Percentiles rank a stretch among this genome's conserved stretches.
Conservation (phyloP, 64 coral and sea anemone genomes). For the Montipora foliosa region DNA sequence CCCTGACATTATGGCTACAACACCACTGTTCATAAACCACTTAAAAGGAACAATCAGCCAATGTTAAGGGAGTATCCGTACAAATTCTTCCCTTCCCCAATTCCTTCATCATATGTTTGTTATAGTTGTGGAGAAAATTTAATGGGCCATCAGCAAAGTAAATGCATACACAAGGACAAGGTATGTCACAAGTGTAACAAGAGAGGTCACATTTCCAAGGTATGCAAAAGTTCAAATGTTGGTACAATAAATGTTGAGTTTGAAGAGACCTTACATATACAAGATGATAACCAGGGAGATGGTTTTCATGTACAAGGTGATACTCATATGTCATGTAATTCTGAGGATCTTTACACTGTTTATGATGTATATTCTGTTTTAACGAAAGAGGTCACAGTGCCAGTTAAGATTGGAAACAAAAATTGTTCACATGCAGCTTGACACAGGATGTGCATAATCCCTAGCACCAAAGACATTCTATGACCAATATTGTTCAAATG, state of each 20-base stretch:
- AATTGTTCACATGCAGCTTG: neutral
- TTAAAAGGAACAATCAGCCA: too few relatives aligned
- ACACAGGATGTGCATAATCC: conserved; percentile 32
- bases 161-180: conserved; percentile 45
- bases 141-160: neutral
- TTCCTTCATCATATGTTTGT: too few relatives aligned
- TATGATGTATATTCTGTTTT: conserved; percentile 18
- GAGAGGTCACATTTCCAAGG: conserved; percentile 35
- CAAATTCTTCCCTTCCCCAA: too few relatives aligned
- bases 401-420: conserved; percentile 46
- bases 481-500: conserved; percentile 17
- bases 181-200: conserved; percentile 44
- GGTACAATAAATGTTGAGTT: conserved; percentile 21
- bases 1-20: too few relatives aligned
- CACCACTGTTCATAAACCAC: too few relatives aligned
- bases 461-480: conserved; percentile 59
- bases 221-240: conserved; percentile 30
- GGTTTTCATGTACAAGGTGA: too few relatives aligned
- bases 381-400: conserved; percentile 59
- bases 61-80: too few relatives aligned
- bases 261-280: neutral
- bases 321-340: neutral
- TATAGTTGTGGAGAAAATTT: conserved; percentile 37
- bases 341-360: neutral
- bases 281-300: too few relatives aligned